These are phyloP conservation scores for Mactromeris polynyma DNA, from an alignment of 2,888 invertebrate species.

Conservation along the genomic window DNA sequence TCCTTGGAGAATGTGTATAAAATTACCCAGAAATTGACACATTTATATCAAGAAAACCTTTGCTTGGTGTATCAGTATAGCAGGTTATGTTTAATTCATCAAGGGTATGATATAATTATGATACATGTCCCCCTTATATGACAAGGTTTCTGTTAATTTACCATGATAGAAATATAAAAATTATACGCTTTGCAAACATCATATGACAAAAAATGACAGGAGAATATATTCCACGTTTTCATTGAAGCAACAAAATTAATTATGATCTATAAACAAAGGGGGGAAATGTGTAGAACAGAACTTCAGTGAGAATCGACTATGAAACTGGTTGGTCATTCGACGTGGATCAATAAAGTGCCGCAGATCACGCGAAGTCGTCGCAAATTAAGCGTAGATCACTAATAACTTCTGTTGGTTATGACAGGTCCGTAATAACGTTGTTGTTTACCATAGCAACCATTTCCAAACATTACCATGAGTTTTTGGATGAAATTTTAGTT, in stretches of 20 bases:
- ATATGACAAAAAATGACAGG: not conserved
- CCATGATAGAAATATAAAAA: not conserved
- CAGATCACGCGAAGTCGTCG: conserved; percentile 31
- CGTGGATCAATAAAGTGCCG: conserved; percentile 23
- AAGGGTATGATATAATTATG: not conserved
- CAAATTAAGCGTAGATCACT: conserved; percentile 35
- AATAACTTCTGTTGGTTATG: conserved; percentile 35
- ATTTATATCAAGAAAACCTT: not conserved
- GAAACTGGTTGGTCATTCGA: not conserved
- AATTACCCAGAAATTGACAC: not conserved
- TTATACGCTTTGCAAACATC: not conserved
- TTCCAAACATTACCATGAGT: not conserved
- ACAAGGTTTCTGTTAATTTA: not conserved
- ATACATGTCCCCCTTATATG: not conserved
- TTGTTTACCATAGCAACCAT: not conserved
- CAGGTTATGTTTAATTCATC: conserved; percentile 12
- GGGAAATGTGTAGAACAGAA: not conserved
- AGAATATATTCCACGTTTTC: not conserved
- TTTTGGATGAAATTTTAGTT: not conserved
- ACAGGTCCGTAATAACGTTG: conserved; percentile 35
- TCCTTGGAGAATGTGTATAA: not conserved
- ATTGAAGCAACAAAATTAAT: not conserved
- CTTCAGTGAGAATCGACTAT: not conserved
- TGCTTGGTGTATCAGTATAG: not conserved
- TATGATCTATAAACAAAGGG: not conserved